phyloP scores from a whole-genome alignment of 2,797 vertebrate genomes.

The Rhadinocentrus ornatus region DNA sequence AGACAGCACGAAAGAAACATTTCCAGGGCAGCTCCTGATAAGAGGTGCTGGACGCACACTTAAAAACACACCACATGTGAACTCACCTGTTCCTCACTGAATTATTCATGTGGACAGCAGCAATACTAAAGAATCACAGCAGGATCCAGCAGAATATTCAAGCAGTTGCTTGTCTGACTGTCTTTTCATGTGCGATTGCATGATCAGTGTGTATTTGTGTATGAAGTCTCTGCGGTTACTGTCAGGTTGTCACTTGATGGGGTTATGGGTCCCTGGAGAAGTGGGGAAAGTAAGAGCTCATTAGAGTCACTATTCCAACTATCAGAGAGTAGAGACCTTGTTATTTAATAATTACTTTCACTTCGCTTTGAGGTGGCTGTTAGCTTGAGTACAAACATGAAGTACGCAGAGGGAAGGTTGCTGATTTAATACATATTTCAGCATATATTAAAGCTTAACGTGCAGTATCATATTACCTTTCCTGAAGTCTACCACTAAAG shows the following conservation, averaged over 20 bases:
- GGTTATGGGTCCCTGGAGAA: slow-evolving; percentile 36
- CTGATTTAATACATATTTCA: slow-evolving; percentile 4
- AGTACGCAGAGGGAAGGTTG: slow-evolving; percentile 1
- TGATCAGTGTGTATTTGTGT: slow-evolving; percentile 19
- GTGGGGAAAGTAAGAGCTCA: slow-evolving; percentile 36
- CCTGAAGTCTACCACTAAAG: too few relatives aligned
- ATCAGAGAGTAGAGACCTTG: slow-evolving; percentile 53
- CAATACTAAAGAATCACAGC: slow-evolving; percentile 50
- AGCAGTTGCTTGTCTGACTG: slow-evolving; percentile 29
- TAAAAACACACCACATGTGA: slow-evolving; percentile 48
- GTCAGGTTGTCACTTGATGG: slow-evolving; percentile 46
- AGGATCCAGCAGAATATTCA: slow-evolving; percentile 33
- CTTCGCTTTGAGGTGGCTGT: slow-evolving; percentile 44
- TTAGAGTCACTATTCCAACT: slow-evolving; percentile 63
- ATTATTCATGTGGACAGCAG: slow-evolving; percentile 59
- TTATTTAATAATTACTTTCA: slow-evolving; percentile 55
- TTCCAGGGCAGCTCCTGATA: slow-evolving; percentile 94
- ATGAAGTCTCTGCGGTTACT: not conserved
- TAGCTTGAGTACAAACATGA: slow-evolving; percentile 39
- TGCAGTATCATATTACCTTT: not conserved
- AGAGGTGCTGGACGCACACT: slow-evolving; percentile 86
- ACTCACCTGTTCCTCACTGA: slow-evolving; percentile 45
- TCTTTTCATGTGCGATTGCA: slow-evolving; percentile 17
- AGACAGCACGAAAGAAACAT: slow-evolving; percentile 97
- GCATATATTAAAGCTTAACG: not conserved